These are phyloP conservation scores for Brachionichthys hirsutus DNA, from an alignment of 2,113 vertebrate species.

Conservation along the genomic window DNA sequence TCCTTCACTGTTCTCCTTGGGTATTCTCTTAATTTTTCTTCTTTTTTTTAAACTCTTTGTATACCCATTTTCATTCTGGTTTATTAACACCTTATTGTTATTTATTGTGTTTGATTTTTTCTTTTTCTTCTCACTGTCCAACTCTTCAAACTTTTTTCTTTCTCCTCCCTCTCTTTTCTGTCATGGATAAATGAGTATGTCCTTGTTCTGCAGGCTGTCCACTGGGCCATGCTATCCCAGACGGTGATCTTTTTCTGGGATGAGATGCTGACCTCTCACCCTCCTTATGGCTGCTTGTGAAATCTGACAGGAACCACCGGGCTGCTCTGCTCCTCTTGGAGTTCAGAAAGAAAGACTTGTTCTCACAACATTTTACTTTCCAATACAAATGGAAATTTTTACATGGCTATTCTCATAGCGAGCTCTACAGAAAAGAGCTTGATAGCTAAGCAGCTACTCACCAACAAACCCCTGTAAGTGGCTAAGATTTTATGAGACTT, in stretches of 20 bases:
- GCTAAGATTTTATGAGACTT: too few relatives aligned
- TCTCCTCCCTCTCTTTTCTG: neutral
- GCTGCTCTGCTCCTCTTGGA: conserved; percentile 19
- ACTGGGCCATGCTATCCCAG: conserved; percentile 14
- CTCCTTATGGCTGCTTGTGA: conserved; percentile 27
- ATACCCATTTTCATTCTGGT: neutral
- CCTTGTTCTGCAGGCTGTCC: conserved; percentile 45
- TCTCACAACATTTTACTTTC: too few relatives aligned
- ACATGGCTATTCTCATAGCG: too few relatives aligned
- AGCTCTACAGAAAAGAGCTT: too few relatives aligned
- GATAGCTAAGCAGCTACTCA: neutral
- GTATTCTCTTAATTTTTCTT: neutral
- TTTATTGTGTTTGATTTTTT: neutral
- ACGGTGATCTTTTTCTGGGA: conserved; percentile 45
- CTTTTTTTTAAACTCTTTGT: neutral
- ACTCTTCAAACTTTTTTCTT: neutral
- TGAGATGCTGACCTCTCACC: conserved; percentile 44
- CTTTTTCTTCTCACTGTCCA: neutral
- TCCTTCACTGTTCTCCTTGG: neutral
- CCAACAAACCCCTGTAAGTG: too few relatives aligned
- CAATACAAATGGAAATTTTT: too few relatives aligned
- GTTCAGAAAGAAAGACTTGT: neutral
- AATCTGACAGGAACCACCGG: conserved; percentile 41
- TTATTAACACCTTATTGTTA: neutral
- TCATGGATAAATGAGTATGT: conserved; percentile 13